Percentiles rank a stretch among this genome's conserved stretches.
phyloP scores from a whole-genome alignment of 1,140 invertebrate species.

The Drosophila kanapiae region DNA sequence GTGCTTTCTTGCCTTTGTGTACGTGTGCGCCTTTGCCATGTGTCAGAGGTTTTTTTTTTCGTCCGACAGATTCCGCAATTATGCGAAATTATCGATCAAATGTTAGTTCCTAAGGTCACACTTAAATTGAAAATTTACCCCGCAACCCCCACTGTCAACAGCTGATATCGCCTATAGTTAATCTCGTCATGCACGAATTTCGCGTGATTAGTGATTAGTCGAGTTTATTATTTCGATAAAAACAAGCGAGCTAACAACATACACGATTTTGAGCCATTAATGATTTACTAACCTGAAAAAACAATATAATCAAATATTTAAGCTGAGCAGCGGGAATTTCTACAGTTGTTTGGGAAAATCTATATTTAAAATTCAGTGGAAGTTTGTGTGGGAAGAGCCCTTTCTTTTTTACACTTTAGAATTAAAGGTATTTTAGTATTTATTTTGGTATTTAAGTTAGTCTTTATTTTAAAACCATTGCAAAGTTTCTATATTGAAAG shows the following conservation, averaged over 20 bases:
- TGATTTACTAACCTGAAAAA: conserved; percentile 1
- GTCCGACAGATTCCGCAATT: conserved; percentile 59
- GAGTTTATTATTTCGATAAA: conserved; percentile 31
- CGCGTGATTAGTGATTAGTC: conserved; percentile 23
- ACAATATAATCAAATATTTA: conserved; percentile 4
- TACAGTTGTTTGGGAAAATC: conserved; percentile 5
- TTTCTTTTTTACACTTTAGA: neutral
- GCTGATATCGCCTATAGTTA: conserved; percentile 49
- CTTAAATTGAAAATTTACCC: conserved; percentile 73
- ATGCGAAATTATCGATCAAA: conserved; percentile 85
- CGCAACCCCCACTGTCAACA: conserved; percentile 35
- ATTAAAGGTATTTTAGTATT: neutral
- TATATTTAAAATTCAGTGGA: neutral
- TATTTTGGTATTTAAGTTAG: too few species aligned
- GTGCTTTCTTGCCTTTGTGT: conserved; percentile 21
- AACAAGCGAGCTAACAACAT: conserved; percentile 5
- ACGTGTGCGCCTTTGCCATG: conserved; percentile 41
- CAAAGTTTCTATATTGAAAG: too few species aligned
- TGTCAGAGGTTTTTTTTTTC: conserved; percentile 59
- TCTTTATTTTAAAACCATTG: too few species aligned
- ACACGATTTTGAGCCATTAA: conserved; percentile 9
- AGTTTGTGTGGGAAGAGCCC: neutral
- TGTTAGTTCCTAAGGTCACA: conserved; percentile 76
- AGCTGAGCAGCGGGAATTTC: conserved; percentile 1
- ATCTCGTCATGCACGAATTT: conserved; percentile 55